Evolutionary conservation across 2,888 invertebrate genomes (phyloP).

Genomic region (Lycia hirtaria): DNA sequence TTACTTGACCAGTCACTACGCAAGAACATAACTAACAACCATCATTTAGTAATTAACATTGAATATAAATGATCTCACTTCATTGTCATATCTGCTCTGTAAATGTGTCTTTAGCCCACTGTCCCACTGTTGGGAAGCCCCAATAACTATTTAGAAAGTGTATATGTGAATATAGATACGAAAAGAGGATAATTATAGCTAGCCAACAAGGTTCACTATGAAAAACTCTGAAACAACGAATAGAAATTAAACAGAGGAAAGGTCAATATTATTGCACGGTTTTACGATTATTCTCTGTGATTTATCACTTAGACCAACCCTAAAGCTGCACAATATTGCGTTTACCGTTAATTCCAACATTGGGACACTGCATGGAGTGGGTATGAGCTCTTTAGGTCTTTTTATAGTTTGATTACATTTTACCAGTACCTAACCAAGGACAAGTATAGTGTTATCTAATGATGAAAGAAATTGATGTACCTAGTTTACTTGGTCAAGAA

Average conservation of each 20-base stretch:
- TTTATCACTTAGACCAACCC: too few relatives aligned
- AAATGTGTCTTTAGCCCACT: slow-evolving; percentile 55
- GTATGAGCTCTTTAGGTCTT: background rate
- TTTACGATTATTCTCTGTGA: too few relatives aligned
- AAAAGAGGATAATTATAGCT: background rate
- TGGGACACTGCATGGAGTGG: background rate
- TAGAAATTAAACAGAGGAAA: too few relatives aligned
- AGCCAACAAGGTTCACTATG: too few relatives aligned
- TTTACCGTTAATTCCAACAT: background rate
- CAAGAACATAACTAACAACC: slow-evolving; percentile 48
- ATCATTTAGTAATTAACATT: slow-evolving; percentile 82
- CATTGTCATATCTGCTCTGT: slow-evolving; percentile 73
- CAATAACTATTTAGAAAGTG: background rate
- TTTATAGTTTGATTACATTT: slow-evolving; percentile 8
- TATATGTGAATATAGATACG: background rate
- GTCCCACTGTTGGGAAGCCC: background rate
- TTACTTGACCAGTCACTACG: slow-evolving; percentile 46
- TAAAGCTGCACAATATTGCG: background rate
- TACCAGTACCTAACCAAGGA: too few relatives aligned
- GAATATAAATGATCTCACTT: slow-evolving; percentile 83
- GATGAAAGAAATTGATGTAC: too few relatives aligned
- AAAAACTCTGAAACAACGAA: too few relatives aligned
- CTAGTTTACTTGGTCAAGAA: too few relatives aligned
- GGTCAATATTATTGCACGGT: too few relatives aligned
- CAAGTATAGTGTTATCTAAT: too few relatives aligned